Percentiles rank a stretch among this genome's conserved stretches.
Evolutionary conservation across 2,888 invertebrate species (phyloP).

Genomic region (Conchocele bisecta): DNA sequence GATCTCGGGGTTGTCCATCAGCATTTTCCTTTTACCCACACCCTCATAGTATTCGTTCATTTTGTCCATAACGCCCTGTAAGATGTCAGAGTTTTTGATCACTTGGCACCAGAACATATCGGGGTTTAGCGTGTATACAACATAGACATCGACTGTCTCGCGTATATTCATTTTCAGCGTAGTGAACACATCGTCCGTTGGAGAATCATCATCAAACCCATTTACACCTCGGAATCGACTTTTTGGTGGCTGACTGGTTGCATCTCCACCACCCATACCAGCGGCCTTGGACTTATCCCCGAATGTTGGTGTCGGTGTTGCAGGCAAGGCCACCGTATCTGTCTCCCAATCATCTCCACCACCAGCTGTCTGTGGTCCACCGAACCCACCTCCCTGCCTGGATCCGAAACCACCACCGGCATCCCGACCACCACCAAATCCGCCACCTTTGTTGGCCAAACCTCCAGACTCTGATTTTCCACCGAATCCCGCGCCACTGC

Average conservation of each 20-base stretch:
- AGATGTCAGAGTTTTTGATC: conserved; percentile 40
- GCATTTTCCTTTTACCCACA: conserved; percentile 46
- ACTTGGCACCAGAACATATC: conserved; percentile 74
- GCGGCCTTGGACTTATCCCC: background rate
- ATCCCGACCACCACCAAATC: conserved; percentile 18
- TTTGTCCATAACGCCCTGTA: conserved; percentile 66
- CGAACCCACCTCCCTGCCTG: conserved; percentile 13
- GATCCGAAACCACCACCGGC: conserved; percentile 12
- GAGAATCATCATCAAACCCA: conserved; percentile 15
- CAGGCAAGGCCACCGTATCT: background rate
- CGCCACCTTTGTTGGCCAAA: conserved; percentile 7
- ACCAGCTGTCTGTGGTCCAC: background rate
- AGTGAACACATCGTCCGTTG: conserved; percentile 11
- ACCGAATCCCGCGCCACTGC: conserved; percentile 25
- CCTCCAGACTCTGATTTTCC: conserved; percentile 3
- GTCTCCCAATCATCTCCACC: conserved; percentile 51
- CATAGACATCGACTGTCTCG: conserved; percentile 61
- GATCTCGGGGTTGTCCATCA: conserved; percentile 37
- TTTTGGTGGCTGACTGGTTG: background rate
- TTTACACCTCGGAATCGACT: background rate
- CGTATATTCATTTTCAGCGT: conserved; percentile 48
- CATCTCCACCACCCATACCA: background rate
- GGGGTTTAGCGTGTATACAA: conserved; percentile 63
- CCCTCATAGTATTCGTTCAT: conserved; percentile 62
- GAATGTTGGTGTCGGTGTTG: background rate